A percentile compares a stretch with the other conserved stretches of the same genome.
phyloP scores from a whole-genome alignment of 2,113 vertebrate genomes.

The Mungos mungo region DNA sequence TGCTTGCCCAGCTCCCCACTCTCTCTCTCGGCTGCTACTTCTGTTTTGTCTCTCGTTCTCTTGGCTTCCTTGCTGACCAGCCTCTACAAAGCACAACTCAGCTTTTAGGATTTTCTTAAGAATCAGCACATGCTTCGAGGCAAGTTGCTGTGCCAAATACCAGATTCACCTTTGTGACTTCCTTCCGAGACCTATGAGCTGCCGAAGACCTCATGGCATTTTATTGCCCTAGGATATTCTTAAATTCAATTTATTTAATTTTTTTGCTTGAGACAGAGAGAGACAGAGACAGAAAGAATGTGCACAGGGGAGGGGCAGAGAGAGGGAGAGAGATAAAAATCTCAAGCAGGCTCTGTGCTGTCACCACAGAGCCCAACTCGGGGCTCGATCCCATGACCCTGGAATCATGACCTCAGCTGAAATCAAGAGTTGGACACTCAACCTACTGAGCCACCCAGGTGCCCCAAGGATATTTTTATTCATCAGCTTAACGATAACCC shows the following conservation, averaged over 20 bases:
- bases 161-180: background rate
- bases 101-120: background rate
- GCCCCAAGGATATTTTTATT: no score
- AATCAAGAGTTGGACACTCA: no score
- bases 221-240: background rate
- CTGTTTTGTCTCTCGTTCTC: background rate
- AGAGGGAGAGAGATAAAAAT: no score
- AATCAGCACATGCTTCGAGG: background rate
- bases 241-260: background rate
- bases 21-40: background rate
- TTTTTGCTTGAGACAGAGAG: no score
- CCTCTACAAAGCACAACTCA: background rate
- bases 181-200: background rate
- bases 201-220: background rate
- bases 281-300: no score
- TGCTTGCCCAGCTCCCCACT: background rate
- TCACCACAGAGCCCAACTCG: no score
- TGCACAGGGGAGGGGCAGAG: no score
- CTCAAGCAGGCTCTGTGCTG: no score
- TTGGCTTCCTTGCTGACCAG: background rate
- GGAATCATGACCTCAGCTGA: no score
- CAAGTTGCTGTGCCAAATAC: background rate
- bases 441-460: no score
- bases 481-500: no score
- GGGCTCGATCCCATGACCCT: no score